Percentiles rank a stretch among this genome's conserved stretches.
Evolutionary conservation across 2,888 invertebrate genomes (phyloP).

Genomic region (Cataglyphis rosenhaueri): DNA sequence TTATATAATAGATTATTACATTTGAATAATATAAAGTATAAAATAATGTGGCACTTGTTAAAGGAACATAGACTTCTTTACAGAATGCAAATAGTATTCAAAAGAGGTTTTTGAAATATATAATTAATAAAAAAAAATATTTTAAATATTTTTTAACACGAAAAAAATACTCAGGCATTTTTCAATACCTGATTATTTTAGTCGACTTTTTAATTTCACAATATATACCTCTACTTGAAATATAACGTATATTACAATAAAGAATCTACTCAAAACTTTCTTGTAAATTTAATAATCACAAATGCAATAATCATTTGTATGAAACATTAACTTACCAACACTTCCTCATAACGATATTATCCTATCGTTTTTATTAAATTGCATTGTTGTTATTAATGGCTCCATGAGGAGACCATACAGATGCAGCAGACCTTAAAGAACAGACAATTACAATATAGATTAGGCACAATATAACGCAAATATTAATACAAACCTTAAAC

Average conservation of each 20-base stretch:
- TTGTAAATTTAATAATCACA: neutral
- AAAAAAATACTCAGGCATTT: neutral
- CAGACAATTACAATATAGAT: constrained; percentile 28
- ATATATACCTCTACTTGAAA: neutral
- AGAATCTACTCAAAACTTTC: constrained; percentile 12
- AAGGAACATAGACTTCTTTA: neutral
- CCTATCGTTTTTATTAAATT: constrained; percentile 11
- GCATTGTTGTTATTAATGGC: constrained; percentile 26
- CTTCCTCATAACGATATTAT: constrained; percentile 27
- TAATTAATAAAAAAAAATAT: constrained; percentile 18
- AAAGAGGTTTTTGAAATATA: neutral
- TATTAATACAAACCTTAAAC: constrained; percentile 87
- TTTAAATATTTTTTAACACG: neutral
- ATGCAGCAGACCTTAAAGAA: constrained; percentile 64
- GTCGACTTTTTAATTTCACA: constrained; percentile 9
- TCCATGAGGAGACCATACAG: constrained; percentile 62
- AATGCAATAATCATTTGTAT: neutral
- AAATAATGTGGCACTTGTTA: constrained; percentile 16
- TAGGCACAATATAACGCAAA: neutral
- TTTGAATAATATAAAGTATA: constrained; percentile 1
- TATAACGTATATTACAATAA: neutral
- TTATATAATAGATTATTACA: constrained; percentile 7
- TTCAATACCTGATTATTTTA: neutral
- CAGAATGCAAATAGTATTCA: constrained; percentile 7
- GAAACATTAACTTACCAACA: constrained; percentile 24